phyloP scores from a whole-genome alignment of 2,797 vertebrate species.

The Mormyrus hasselquistii region DNA sequence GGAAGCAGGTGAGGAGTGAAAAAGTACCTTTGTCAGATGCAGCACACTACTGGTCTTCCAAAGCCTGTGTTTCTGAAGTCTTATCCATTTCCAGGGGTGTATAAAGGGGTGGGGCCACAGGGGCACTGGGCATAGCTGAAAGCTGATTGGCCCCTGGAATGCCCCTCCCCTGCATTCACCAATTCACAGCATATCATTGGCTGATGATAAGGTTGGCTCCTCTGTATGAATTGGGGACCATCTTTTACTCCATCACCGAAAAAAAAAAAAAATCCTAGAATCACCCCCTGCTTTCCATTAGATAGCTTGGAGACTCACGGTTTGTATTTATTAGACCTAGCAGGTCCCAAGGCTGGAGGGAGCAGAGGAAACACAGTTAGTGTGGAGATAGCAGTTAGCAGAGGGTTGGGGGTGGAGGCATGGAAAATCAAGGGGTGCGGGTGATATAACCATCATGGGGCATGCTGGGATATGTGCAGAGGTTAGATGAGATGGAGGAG shows the following conservation, averaged over 20 bases:
- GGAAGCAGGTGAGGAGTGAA: not conserved
- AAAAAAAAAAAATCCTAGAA: not conserved
- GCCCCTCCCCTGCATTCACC: not conserved
- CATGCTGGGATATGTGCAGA: not conserved
- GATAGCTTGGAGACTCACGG: not conserved
- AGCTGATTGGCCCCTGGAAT: not conserved
- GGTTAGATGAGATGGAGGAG: not conserved
- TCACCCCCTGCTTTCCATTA: not conserved
- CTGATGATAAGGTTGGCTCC: not conserved
- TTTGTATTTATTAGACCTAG: not conserved
- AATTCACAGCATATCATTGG: not conserved
- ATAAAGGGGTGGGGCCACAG: not conserved
- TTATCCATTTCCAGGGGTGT: not conserved
- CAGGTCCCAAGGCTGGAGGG: not conserved
- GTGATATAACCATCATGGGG: not conserved
- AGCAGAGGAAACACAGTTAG: not conserved
- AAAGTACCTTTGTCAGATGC: not conserved
- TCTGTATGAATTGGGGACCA: not conserved
- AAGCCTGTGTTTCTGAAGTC: not conserved
- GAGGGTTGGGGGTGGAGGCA: not conserved
- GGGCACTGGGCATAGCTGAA: not conserved
- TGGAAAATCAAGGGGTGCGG: not conserved
- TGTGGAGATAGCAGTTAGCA: not conserved
- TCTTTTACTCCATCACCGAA: not conserved
- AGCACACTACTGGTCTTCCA: not conserved